Conservation (phyloP, 2,113 vertebrate species). For the Melanerpes aurifrons region DNA sequence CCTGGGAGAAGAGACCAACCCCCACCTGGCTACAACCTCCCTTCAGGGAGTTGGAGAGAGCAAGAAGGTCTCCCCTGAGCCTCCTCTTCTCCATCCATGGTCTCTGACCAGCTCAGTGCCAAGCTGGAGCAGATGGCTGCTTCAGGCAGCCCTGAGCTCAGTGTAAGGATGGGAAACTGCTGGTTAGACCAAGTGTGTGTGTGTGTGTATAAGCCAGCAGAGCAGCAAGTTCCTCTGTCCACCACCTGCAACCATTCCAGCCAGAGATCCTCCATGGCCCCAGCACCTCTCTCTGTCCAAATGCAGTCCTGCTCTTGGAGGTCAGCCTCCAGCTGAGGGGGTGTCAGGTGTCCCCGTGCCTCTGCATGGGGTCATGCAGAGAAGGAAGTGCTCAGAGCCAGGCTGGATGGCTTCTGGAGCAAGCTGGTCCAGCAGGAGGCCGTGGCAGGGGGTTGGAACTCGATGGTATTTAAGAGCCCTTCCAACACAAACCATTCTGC, state of each 20-base stretch:
- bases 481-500: too few relatives aligned
- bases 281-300: rapidly evolving
- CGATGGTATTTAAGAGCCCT: too few relatives aligned
- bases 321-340: not conserved
- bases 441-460: too few relatives aligned
- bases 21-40: too few relatives aligned
- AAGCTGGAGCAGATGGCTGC: not conserved
- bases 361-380: not conserved
- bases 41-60: too few relatives aligned
- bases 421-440: too few relatives aligned
- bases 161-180: not conserved
- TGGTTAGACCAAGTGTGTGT: not conserved
- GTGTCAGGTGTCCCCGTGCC: not conserved
- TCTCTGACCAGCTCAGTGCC: not conserved
- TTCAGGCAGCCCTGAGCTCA: not conserved
- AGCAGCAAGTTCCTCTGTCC: not conserved
- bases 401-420: too few relatives aligned
- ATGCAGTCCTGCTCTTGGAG: not conserved
- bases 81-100: not conserved
- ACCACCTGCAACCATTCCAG: not conserved
- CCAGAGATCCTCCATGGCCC: rapidly evolving
- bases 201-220: rapidly evolving
- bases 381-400: not conserved
- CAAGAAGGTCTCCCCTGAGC: too few relatives aligned
- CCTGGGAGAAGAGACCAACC: too few relatives aligned